Base-by-base conservation (phyloP, 2,113 vertebrate species). In the Gasterosteus aculeatus region DNA sequence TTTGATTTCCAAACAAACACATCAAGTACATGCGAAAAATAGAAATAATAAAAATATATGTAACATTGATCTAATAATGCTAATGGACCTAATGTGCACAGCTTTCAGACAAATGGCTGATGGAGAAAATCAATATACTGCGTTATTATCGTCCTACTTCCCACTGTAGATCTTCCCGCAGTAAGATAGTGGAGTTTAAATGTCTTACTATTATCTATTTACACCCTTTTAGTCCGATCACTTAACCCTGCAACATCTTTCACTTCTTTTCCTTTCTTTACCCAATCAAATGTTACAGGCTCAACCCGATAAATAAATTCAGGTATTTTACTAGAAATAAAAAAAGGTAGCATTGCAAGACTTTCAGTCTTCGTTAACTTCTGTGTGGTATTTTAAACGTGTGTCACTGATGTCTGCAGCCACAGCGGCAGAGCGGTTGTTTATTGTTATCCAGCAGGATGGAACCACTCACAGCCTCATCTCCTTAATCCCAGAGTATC, bases 81-180 rank as follows among this genome's bases (percentile, higher is more conserved):
- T 67, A 49, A 67, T 66, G 53, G 38, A 60, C 1, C 16, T 33
- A 26, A 65, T 57, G 64, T 9, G 35, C 38, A 31, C 11, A n/a
- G 26, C 71, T 72, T 39, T 41, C 39, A 64, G 62, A 63, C 44
- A 47, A 47, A 65, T 68, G 67, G 44, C 42, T 72, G 29, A 7
- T 49, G 19, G 62, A 46, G 58, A 65, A 79, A 85, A 76, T 82
- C 80, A 82, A 73, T 84, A 6, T 0, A 1, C n/a, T 72, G 57
- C 77, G 29, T 70, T 58, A 7, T 31, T 18, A 26, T 7, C 12
- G 19, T 38, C 35, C 35, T 7, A 38, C 35, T 38, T 7, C 33
- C 33, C 22, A 26, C 22, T 33, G 33, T 33, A 35, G 29, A 56
- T 46, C 15, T 56, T 0, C 9, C 41, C 6, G 2, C 41, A 8